Evolutionary conservation across 2,888 invertebrate genomes (phyloP), one percentile per base, ranked within the genome.

Genomic region (Tethea ocularis): DNA sequence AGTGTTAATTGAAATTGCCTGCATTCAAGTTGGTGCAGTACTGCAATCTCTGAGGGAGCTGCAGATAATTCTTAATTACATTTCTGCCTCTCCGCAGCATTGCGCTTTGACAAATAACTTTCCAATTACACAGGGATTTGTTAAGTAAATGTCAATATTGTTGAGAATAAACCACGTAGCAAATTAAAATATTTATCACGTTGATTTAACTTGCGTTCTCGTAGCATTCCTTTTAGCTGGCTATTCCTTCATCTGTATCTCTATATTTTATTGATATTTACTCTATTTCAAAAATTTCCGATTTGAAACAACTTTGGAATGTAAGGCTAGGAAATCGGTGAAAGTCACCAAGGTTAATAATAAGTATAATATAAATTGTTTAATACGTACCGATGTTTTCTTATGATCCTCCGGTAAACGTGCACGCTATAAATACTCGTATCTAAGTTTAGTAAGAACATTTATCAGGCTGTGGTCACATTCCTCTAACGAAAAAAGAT

Each of bases 401-500:
- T 13, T 33, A 33, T 13, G 13, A 13, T 33, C n/a, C 33, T 33
- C 13, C 13, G 33, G 13, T 13, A 54, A 54, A 54, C 53, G 53
- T 29, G 22, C 22, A 54, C 36, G 54, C 26, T 17, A 52, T 29
- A 52, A n/a, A n/a, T n/a, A n/a, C n/a, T n/a, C 24, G 29, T 52
- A 76, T 72, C 75, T 66, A 66, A 73, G 75, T 75, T 76, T 69
- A 76, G 72, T 71, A 66, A 64, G 61, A 71, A 70, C 77, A 79
- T 80, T 79, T 77, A 76, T 81, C 79, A 77, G 66, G 64, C 66
- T 66, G 69, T 69, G 75, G 78, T 76, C 77, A 80, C 76, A 78
- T 77, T 78, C 72, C 68, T 66, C 77, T 82, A 84, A 85, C 80
- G 80, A 82, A 82, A 84, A 87, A 79, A 80, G 77, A 83, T 83